A percentile compares a stretch with the other conserved stretches of the same genome.
Evolutionary conservation across 2,113 vertebrate species (phyloP).

Genomic region (Podocnemis expansa): DNA sequence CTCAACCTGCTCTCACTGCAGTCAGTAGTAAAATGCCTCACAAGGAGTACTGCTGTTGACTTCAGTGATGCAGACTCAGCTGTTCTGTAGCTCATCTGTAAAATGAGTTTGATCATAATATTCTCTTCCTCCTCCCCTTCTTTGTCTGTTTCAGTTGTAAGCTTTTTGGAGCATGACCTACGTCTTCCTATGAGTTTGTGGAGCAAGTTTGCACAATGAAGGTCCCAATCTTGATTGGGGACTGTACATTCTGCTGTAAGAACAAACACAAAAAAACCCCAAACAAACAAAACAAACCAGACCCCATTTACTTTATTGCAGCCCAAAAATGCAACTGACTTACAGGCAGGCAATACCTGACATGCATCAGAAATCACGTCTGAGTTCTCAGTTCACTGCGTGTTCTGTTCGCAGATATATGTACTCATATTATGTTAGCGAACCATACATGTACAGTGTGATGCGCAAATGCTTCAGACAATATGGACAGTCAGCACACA

Average conservation of each 20-base stretch:
- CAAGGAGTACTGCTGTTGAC: not conserved
- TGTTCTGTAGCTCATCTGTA: not conserved
- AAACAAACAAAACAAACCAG: not conserved
- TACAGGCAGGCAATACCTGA: not conserved
- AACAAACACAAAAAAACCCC: not conserved
- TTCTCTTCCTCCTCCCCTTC: not conserved
- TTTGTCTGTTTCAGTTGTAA: not conserved
- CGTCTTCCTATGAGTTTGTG: not conserved
- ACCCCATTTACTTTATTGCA: not conserved
- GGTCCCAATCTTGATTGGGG: not conserved
- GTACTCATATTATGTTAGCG: not conserved
- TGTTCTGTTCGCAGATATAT: not conserved
- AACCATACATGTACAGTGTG: not conserved
- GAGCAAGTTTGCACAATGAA: not conserved
- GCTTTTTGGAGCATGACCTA: not conserved
- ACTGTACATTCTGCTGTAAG: not conserved
- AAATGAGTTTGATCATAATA: not conserved
- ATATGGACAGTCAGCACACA: not conserved
- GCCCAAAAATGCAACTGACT: not conserved
- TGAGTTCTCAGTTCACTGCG: not conserved
- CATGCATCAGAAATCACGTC: not conserved
- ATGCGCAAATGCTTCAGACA: not conserved
- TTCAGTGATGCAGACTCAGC: not conserved
- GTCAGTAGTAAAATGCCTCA: not conserved
- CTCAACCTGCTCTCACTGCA: not conserved